Evolutionary conservation across 1,140 invertebrate genomes (phyloP), one percentile per base, ranked within the genome.

Genomic region (Scylla paramamosain): DNA sequence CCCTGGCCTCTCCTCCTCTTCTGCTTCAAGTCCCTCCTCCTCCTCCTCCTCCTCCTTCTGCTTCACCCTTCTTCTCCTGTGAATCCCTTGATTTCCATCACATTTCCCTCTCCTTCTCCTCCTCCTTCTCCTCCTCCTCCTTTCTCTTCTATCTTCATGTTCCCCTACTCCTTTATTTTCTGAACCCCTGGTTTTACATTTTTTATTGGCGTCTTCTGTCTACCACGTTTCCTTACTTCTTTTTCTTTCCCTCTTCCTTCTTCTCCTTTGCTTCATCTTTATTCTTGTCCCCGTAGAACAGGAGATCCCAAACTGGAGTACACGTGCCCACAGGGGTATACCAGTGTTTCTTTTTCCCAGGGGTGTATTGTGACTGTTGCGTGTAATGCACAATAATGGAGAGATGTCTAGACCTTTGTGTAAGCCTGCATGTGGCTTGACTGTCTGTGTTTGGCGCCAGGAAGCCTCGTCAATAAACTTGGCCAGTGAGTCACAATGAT

Each of bases 91-190:
- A 77, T 77, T 77, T 77, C 67, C 67, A 77, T 77, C 67, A 77
- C 67, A 77, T 91, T 59, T 67, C 90, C 59, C 90, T 77, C 90
- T 91, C 52, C 16, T 31, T 77, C 90, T 91, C 48, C 31, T 59
- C 59, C 90, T 59, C 31, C 29, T 52, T 16, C 91, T 67, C 90
- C 31, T 59, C 77, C 91, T 92, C 91, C 77, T 77, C 77, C 91
- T 83, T 67, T 92, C 91, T 83, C 91, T 32, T 89, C 45, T 89
- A 25, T 89, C 39, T 89, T 32, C 91, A 77, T 32, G 28, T 46
- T 92, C 67, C 77, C 91, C 77, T 31, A 77, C 91, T 92, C 67
- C 77, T 77, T 77, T 77, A 77, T 31, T 82, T 31, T 82, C 59
- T 77, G 20, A n/a, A 77, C 67, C 67, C 67, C 67, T 77, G 67